These are phyloP conservation scores for Cantharis lateralis DNA, from an alignment of 2,888 invertebrate genomes.

Conservation along the genomic window DNA sequence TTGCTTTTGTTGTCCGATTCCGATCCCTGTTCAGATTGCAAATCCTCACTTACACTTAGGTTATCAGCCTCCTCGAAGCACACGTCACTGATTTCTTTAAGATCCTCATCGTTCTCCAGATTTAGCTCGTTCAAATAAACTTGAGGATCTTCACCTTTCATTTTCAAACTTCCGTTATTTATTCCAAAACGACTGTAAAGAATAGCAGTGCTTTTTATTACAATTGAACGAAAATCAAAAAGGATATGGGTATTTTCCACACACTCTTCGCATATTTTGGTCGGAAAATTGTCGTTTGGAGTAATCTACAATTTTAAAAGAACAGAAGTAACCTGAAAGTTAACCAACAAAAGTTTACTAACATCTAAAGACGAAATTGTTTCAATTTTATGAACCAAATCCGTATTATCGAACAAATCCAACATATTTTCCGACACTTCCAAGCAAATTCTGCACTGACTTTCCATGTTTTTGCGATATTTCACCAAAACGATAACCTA, in stretches of 20 bases:
- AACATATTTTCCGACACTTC: background rate
- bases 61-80: background rate
- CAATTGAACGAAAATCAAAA: background rate
- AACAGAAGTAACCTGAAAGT: background rate
- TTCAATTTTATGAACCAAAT: background rate
- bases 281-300: background rate
- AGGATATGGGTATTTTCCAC: background rate
- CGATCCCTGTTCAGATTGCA: background rate
- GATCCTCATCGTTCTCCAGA: background rate
- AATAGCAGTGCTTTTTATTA: background rate
- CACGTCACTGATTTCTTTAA: background rate
- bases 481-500: background rate
- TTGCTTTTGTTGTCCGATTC: background rate
- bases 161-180: background rate
- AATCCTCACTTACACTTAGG: background rate
- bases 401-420: background rate
- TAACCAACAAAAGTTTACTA: background rate
- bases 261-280: background rate
- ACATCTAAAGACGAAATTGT: background rate
- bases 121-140: background rate
- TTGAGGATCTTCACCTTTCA: background rate
- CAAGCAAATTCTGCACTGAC: background rate
- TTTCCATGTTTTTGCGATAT: background rate
- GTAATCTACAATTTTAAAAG: background rate
- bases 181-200: background rate